Evolutionary conservation across 1,140 invertebrate species (phyloP).

Genomic region (silkworm (Bombyx mori)): DNA sequence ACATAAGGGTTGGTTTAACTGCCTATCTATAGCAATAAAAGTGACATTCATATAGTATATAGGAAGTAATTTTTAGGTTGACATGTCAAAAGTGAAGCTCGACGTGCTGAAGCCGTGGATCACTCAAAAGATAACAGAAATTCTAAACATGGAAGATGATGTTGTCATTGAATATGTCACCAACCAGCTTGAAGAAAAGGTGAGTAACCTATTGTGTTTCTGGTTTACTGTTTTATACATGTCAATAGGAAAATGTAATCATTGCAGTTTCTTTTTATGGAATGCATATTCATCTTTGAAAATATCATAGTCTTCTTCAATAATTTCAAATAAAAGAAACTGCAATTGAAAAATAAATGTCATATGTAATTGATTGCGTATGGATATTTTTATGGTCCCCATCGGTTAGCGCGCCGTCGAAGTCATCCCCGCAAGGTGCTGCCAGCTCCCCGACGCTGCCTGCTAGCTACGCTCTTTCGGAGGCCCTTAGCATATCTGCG

Average conservation of each 20-base stretch:
- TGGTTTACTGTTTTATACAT: slow-evolving; percentile 20
- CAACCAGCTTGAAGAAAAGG: slow-evolving; percentile 97
- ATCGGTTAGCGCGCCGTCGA: slow-evolving; percentile 64
- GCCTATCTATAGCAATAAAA: no score
- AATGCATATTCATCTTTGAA: slow-evolving; percentile 5
- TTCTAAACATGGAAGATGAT: slow-evolving; percentile 97
- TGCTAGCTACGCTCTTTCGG: slow-evolving; percentile 51
- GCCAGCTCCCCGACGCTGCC: slow-evolving; percentile 49
- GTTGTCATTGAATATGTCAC: slow-evolving; percentile 99
- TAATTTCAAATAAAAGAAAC: slow-evolving; percentile 38
- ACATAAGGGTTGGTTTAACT: no score
- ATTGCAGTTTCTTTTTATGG: slow-evolving; percentile 61
- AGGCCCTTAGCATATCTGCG: slow-evolving; percentile 64
- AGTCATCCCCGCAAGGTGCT: slow-evolving; percentile 47
- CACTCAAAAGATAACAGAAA: slow-evolving; percentile 94
- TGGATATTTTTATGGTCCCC: slow-evolving; percentile 72
- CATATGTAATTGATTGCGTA: slow-evolving; percentile 70
- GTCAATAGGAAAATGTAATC: slow-evolving; percentile 56
- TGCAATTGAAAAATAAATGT: slow-evolving; percentile 62
- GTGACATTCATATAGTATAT: no score
- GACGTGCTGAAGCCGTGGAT: slow-evolving; percentile 99
- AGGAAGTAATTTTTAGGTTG: slow-evolving; percentile 78
- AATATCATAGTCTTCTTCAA: no score
- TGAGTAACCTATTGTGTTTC: slow-evolving; percentile 44
- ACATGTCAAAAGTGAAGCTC: slow-evolving; percentile 98